phyloP scores from a whole-genome alignment of 2,888 invertebrate species.

The Deilephila porcellus region DNA sequence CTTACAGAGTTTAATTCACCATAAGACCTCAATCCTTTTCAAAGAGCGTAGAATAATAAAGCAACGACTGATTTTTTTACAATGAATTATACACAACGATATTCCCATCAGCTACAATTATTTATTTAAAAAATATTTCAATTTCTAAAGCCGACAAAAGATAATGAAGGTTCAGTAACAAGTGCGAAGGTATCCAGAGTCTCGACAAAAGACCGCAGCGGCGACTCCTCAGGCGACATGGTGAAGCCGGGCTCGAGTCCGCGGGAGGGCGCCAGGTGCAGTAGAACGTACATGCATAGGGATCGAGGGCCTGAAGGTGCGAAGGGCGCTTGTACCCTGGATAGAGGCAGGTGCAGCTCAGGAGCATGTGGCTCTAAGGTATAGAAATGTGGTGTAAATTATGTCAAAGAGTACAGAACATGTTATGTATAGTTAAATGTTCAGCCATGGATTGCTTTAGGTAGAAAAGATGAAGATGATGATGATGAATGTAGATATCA shows the following conservation, averaged over 20 bases:
- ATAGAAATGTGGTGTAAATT: too few relatives aligned
- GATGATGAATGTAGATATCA: too few relatives aligned
- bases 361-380: constrained; percentile 17
- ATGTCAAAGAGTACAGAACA: too few relatives aligned
- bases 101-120: neutral
- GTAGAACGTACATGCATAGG: neutral
- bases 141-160: neutral
- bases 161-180: neutral
- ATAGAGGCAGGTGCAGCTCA: constrained; percentile 7
- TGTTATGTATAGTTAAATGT: too few relatives aligned
- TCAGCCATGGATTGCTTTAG: too few relatives aligned
- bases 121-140: neutral
- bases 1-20: too few relatives aligned
- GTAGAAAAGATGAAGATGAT: too few relatives aligned
- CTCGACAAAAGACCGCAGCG: neutral
- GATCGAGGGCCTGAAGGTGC: neutral
- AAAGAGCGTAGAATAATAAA: too few relatives aligned
- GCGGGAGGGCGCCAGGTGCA: neutral
- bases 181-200: neutral
- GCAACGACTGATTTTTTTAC: too few relatives aligned
- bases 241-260: constrained; percentile 1
- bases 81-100: too few relatives aligned
- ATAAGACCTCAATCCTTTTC: too few relatives aligned
- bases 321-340: constrained; percentile 7
- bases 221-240: constrained; percentile 20